Evolutionary conservation across 1,140 invertebrate genomes (phyloP).

Genomic region (Drosophila bocqueti): DNA sequence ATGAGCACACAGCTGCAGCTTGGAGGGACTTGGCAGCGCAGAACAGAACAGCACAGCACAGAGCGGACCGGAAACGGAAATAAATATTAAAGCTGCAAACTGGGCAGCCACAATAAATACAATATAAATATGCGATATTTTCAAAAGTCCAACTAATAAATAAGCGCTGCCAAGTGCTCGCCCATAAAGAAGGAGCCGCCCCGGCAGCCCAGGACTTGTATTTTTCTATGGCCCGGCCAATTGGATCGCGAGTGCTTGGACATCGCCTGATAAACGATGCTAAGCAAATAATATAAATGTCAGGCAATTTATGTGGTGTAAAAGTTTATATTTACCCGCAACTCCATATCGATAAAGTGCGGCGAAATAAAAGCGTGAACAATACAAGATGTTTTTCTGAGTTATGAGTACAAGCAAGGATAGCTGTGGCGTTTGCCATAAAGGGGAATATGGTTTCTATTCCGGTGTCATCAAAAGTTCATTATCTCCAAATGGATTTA

Average conservation of each 20-base stretch:
- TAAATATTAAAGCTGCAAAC: constrained; percentile 77
- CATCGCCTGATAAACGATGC: constrained; percentile 72
- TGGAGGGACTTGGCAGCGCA: constrained; percentile 48
- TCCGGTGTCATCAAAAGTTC: not conserved
- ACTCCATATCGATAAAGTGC: constrained; percentile 27
- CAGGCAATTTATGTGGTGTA: constrained; percentile 76
- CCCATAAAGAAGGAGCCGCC: constrained; percentile 44
- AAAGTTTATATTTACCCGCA: constrained; percentile 66
- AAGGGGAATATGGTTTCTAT: constrained; percentile 12
- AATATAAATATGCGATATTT: constrained; percentile 71
- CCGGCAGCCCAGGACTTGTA: constrained; percentile 4
- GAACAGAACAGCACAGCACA: constrained; percentile 21
- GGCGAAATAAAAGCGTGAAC: constrained; percentile 16
- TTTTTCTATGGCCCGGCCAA: constrained; percentile 50
- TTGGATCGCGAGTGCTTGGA: constrained; percentile 53
- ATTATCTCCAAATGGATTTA: not conserved
- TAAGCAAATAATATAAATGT: constrained; percentile 76
- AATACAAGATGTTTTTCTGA: constrained; percentile 31
- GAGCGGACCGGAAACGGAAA: constrained; percentile 59
- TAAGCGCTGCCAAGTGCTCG: constrained; percentile 61
- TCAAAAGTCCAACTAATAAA: constrained; percentile 79
- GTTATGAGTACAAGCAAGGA: constrained; percentile 19
- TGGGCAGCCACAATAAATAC: constrained; percentile 66
- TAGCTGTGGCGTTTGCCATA: not conserved
- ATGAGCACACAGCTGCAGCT: constrained; percentile 71